phyloP scores from a whole-genome alignment of 2,113 vertebrate species.

The Mastomys coucha region DNA sequence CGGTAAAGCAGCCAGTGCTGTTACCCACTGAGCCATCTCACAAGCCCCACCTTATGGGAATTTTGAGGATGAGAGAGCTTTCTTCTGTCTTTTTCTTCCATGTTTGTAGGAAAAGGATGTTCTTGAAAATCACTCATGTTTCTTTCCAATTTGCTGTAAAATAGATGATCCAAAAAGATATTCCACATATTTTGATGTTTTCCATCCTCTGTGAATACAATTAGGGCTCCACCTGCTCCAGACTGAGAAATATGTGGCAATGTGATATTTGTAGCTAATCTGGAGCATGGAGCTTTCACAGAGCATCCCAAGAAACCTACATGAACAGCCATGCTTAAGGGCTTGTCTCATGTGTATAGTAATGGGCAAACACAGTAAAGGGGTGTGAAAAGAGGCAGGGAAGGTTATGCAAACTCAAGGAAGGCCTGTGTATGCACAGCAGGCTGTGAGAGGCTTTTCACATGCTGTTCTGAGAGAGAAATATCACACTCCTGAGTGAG shows the following conservation, averaged over 20 bases:
- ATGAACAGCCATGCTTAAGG: background rate
- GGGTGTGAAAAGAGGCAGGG: background rate
- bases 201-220: background rate
- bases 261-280: background rate
- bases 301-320: background rate
- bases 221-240: background rate
- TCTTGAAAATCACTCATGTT: background rate
- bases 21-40: no score
- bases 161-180: background rate
- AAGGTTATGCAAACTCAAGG: background rate
- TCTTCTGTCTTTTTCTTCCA: background rate
- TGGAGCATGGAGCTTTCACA: background rate
- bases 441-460: background rate
- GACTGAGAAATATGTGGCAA: background rate
- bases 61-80: background rate
- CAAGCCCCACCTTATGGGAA: no score
- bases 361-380: background rate
- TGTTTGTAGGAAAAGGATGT: background rate
- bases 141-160: background rate
- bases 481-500: background rate
- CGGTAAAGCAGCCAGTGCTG: no score
- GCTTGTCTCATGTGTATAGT: background rate
- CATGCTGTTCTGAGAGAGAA: background rate
- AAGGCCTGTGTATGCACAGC: background rate
- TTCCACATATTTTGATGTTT: background rate